phyloP scores from a whole-genome alignment of 2,113 vertebrate genomes.

The Origma solitaria region DNA sequence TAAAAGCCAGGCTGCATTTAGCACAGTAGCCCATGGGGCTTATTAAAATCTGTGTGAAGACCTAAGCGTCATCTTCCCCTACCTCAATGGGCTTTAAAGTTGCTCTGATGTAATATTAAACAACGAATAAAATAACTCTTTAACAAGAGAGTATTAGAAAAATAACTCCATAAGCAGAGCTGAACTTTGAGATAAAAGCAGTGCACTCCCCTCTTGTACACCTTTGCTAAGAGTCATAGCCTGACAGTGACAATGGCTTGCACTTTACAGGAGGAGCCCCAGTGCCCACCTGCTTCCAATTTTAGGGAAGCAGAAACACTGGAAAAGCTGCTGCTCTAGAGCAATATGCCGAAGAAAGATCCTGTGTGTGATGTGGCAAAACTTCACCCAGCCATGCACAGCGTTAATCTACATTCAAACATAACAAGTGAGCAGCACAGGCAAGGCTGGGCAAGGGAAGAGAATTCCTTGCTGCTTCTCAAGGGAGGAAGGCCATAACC shows the following conservation, averaged over 20 bases:
- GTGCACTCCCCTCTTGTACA: background rate
- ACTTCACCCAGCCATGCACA: background rate
- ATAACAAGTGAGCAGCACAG: background rate
- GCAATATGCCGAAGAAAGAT: background rate
- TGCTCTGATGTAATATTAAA: constrained; percentile 19
- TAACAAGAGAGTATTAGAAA: background rate
- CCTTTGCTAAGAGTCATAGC: background rate
- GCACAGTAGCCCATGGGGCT: background rate
- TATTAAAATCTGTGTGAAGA: background rate
- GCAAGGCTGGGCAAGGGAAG: background rate
- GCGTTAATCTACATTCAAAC: background rate
- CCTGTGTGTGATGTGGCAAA: background rate
- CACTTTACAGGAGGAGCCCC: background rate
- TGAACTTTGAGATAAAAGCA: background rate
- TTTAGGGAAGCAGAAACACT: background rate
- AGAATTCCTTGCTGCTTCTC: background rate
- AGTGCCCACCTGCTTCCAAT: background rate
- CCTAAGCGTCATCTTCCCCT: background rate
- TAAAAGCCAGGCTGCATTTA: background rate
- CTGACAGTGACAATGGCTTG: fast-evolving
- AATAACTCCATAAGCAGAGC: background rate
- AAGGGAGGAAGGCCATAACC: background rate
- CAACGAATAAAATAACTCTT: background rate
- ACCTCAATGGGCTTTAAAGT: background rate
- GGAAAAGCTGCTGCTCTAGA: background rate